Conservation (phyloP, 2,113 vertebrate genomes). For the Caretta caretta region DNA sequence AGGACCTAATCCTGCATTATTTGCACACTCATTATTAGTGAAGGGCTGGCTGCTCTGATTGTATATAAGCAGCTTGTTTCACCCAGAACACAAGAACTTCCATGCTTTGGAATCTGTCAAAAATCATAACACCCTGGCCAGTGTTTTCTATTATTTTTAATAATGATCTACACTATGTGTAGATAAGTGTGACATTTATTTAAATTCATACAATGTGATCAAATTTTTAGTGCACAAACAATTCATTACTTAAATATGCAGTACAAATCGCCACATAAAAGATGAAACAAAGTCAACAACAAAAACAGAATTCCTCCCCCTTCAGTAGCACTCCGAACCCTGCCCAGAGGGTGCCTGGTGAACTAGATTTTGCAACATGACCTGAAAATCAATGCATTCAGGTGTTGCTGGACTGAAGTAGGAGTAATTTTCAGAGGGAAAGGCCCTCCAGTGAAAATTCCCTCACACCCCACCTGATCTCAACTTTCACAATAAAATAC, state of each 20-base stretch:
- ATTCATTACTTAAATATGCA: not conserved
- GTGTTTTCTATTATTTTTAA: not conserved
- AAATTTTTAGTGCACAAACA: not conserved
- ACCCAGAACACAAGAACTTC: not conserved
- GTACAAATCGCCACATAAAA: conserved; percentile 16
- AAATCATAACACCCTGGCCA: not conserved
- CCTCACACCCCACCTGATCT: not conserved
- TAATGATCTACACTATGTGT: not conserved
- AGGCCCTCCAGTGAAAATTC: not conserved
- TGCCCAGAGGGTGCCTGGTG: not conserved
- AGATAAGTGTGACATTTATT: not conserved
- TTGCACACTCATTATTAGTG: not conserved
- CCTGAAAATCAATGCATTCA: conserved; percentile 23
- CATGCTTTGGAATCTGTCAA: not conserved
- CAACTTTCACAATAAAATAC: conserved; percentile 16
- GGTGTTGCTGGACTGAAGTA: conserved; percentile 9
- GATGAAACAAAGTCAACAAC: not conserved
- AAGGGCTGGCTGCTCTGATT: not conserved
- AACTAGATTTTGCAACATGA: not conserved
- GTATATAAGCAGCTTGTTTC: not conserved
- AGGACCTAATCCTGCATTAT: not conserved
- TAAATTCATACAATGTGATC: not conserved
- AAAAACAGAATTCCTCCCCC: not conserved
- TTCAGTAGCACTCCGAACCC: not conserved
- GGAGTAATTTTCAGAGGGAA: conserved; percentile 10